Evolutionary conservation across 2,113 vertebrate genomes (phyloP).

Genomic region (Grammomys dolichurus): DNA sequence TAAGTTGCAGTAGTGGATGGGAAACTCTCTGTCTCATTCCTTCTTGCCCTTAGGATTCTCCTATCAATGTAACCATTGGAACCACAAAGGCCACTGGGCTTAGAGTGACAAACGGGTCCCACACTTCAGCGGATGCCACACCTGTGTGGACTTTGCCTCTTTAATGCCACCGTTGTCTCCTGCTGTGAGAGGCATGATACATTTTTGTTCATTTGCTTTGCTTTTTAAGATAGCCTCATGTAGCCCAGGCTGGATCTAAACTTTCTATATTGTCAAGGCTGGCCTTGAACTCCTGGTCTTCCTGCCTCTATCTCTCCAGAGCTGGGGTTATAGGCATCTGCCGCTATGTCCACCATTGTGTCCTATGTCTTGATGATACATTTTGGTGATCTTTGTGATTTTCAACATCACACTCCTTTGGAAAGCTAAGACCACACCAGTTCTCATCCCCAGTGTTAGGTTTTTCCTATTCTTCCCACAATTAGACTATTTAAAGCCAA

Average conservation of each 20-base stretch:
- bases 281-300: background rate
- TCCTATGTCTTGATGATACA: background rate
- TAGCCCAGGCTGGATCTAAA: background rate
- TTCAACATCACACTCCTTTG: background rate
- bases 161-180: background rate
- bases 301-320: background rate
- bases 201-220: background rate
- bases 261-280: background rate
- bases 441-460: background rate
- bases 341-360: background rate
- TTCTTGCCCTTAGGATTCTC: background rate
- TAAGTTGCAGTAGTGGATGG: background rate
- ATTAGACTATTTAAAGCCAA: background rate
- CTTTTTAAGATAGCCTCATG: background rate
- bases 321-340: background rate
- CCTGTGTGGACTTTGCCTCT: background rate
- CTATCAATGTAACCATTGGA: background rate
- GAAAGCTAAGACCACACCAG: background rate
- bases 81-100: background rate
- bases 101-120: background rate
- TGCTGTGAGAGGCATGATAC: background rate
- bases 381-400: background rate
- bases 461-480: background rate
- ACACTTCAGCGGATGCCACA: accelerated
- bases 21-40: background rate